Evolutionary conservation across 2,113 vertebrate genomes (phyloP).

Genomic region (Chinchilla lanigera): DNA sequence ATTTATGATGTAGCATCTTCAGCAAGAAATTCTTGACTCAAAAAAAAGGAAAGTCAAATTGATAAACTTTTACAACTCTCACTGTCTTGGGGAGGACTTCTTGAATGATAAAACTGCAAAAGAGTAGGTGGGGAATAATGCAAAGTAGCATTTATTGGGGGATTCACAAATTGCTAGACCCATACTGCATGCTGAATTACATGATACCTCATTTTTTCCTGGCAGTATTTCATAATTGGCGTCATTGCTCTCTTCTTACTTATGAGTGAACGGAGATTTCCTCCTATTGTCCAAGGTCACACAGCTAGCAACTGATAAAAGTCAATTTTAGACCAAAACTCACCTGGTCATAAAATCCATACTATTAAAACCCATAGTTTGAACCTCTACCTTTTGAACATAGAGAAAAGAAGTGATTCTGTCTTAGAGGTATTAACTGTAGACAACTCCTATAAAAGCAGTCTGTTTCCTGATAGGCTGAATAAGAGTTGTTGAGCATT

Average conservation of each 20-base stretch:
- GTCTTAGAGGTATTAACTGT: background rate
- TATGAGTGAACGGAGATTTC: background rate
- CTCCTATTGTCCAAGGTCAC: background rate
- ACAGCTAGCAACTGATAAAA: background rate
- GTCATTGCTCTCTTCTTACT: background rate
- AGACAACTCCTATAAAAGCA: background rate
- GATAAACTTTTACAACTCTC: background rate
- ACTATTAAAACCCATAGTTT: background rate
- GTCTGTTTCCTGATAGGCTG: background rate
- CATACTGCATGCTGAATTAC: background rate
- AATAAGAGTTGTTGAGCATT: background rate
- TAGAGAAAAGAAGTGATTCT: background rate
- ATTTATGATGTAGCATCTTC: conserved; percentile 85
- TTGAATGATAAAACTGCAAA: background rate
- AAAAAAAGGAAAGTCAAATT: conserved; percentile 9
- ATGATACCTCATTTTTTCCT: background rate
- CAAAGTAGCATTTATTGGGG: background rate
- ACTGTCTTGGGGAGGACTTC: background rate
- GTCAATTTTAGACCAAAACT: background rate
- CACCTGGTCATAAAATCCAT: background rate
- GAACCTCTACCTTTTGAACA: background rate
- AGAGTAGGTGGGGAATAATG: background rate
- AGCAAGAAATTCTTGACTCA: conserved; percentile 61
- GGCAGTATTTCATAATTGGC: background rate
- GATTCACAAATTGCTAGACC: background rate